These are phyloP conservation scores for Phaethon lepturus DNA, from an alignment of 2,113 vertebrate species.

Conservation along the genomic window DNA sequence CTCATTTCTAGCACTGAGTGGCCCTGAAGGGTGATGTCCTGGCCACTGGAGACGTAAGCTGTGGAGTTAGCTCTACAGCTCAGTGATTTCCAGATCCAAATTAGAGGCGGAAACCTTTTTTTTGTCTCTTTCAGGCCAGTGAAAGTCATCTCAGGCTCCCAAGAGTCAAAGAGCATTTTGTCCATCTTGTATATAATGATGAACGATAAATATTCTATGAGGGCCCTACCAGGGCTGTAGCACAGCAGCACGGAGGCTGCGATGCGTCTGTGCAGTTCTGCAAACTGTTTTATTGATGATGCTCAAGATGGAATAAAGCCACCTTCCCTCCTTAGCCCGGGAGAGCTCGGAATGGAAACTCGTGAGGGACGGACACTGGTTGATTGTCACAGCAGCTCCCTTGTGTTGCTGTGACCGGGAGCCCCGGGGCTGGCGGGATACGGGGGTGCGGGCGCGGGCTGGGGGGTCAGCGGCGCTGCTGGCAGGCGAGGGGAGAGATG, in stretches of 20 bases:
- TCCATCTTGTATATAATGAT: neutral
- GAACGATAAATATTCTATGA: neutral
- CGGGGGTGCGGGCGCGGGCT: neutral
- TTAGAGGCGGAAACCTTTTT: neutral
- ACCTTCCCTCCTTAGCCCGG: neutral
- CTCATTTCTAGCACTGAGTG: neutral
- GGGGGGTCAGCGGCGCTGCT: neutral
- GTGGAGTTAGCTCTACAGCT: neutral
- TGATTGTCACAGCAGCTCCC: rapidly evolving
- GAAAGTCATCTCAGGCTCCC: neutral
- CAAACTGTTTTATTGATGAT: neutral
- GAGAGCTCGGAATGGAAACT: neutral
- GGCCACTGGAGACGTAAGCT: neutral
- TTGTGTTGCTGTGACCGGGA: neutral
- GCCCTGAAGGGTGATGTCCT: rapidly evolving
- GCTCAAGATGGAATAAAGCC: neutral
- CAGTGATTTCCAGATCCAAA: neutral
- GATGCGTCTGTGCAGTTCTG: neutral
- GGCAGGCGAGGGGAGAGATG: neutral
- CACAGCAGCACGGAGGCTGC: neutral
- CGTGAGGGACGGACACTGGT: neutral
- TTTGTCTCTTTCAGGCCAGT: neutral
- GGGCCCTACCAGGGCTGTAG: neutral
- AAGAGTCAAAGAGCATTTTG: neutral
- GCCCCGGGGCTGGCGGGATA: too few relatives aligned